Conservation (phyloP, 2,888 invertebrate species). For the Ditylenchus weischeri region DNA sequence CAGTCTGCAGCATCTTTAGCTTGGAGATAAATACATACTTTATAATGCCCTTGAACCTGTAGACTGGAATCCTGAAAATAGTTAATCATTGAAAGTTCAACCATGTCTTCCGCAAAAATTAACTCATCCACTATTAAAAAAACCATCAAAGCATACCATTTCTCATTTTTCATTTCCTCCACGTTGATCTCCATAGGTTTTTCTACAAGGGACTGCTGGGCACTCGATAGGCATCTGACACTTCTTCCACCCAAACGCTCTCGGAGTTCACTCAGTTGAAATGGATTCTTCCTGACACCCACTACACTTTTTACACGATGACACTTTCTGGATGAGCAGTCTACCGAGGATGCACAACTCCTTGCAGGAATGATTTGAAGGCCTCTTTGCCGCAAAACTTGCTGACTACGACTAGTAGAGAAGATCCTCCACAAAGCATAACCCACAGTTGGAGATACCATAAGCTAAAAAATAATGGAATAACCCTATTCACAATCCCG, state of each 20-base stretch:
- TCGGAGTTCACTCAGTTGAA: background rate
- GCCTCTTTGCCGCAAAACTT: no score
- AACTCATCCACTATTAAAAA: background rate
- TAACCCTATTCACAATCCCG: no score
- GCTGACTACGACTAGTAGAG: no score
- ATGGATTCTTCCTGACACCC: background rate
- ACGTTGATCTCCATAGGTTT: no score
- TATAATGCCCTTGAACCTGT: constrained; percentile 41
- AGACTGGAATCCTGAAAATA: constrained; percentile 40
- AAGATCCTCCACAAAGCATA: no score
- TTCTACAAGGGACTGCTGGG: no score
- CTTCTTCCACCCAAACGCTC: constrained; percentile 5
- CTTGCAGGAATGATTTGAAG: no score
- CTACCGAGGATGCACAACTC: no score
- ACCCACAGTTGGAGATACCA: no score
- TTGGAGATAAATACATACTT: constrained; percentile 35
- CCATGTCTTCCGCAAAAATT: background rate
- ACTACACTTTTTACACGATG: no score
- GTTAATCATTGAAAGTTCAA: background rate
- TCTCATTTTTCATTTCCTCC: constrained; percentile 8
- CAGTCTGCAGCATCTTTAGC: constrained; percentile 41
- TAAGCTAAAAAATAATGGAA: no score
- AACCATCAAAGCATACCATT: constrained; percentile 10
- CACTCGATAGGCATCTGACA: background rate
- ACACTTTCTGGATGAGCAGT: no score